These are phyloP conservation scores for Euleptes europaea DNA, from an alignment of 2,113 vertebrate species.

Conservation along the genomic window DNA sequence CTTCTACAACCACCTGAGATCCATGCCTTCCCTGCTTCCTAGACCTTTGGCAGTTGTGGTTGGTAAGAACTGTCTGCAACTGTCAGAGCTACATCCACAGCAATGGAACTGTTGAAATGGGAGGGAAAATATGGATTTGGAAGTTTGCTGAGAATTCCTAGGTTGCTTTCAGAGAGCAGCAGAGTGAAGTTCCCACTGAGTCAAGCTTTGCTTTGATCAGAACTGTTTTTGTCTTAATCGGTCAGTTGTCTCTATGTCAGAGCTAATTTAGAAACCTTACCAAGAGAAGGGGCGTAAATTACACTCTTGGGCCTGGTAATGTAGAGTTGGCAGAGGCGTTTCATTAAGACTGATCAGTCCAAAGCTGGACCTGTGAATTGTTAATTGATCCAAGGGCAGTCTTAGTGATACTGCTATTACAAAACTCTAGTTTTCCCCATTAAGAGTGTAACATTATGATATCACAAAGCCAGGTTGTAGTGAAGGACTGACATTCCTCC, in stretches of 20 bases:
- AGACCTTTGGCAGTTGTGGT: not conserved
- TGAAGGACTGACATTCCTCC: not conserved
- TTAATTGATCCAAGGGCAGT: slow-evolving; percentile 13
- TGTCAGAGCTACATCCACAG: no score
- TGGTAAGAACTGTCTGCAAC: not conserved
- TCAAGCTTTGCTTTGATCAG: not conserved
- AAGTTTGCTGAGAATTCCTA: not conserved
- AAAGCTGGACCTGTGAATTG: slow-evolving; percentile 20
- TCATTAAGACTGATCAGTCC: not conserved
- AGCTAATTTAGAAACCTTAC: not conserved
- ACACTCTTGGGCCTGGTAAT: slow-evolving; percentile 6
- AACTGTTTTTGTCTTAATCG: not conserved
- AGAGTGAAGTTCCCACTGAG: not conserved
- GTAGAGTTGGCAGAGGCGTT: not conserved
- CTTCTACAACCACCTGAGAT: not conserved
- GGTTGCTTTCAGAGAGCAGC: not conserved
- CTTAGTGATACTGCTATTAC: slow-evolving; percentile 21
- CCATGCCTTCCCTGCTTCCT: not conserved
- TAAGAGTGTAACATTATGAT: not conserved
- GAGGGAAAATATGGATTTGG: not conserved
- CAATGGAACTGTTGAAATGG: no score
- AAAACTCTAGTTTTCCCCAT: slow-evolving; percentile 7
- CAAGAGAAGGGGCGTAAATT: slow-evolving; percentile 2
- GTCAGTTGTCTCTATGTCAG: not conserved
- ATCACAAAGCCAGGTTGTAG: not conserved